Evolutionary conservation across 2,797 vertebrate genomes (phyloP), one percentile per base, ranked within the genome.

Genomic region (Nannoperca australis): DNA sequence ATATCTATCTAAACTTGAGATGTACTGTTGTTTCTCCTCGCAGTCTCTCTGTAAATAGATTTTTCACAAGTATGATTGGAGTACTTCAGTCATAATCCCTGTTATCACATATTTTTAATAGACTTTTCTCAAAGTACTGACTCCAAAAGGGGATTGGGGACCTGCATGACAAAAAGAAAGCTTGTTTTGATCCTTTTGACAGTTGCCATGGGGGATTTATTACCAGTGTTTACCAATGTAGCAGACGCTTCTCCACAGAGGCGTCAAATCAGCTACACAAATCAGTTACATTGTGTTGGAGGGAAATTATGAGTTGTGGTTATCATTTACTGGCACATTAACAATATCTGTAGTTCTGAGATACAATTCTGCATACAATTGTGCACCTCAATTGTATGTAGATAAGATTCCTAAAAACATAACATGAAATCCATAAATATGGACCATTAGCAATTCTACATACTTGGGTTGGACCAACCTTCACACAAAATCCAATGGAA

Each of bases 191-290:
- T 68, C 4, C 10, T 38, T 49, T 38, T 69, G 10, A 69, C 65
- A 7, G 36, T 38, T 60, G 40, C 68, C 49, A 44, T 58, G 36
- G 44, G 11, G 47, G 36, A 10, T 38, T 38, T 38, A 38, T 38
- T 38, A 10, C 68, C 66, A 66, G 65, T 45, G 17, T 6, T 38
- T 38, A 10, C 68, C 66, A 66, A 71, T 45, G 17, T 6, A 44
- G 34, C 84, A 83, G 64, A 72, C 84, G 81, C 81, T 86, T 76
- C 55, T 81, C 38, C 44, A 30, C 67, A 69, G 56, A 65, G 22
- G 55, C 78, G 77, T 81, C 55, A 40, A 44, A 50, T 60, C 24
- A 65, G 34, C 56, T 66, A 63, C 60, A 70, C 36, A 38, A 10
- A 38, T 38, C 36, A 38, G 36, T 38, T 38, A 10, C 36, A 38